Conservation (phyloP, 2,888 invertebrate species). For the Ptycholaimellus sp. region DNA sequence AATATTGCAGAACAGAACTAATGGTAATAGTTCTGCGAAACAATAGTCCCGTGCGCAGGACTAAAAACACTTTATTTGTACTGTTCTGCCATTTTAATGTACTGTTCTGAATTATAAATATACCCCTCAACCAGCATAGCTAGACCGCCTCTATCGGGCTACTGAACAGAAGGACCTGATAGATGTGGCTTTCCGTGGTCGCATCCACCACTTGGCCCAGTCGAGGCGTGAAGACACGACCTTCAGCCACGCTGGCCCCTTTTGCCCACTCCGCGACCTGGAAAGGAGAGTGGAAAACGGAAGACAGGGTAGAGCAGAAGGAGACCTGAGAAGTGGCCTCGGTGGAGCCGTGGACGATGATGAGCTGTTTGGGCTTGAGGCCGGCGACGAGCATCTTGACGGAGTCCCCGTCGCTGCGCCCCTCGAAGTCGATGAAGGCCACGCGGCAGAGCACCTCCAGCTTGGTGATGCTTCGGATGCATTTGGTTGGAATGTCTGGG, state of each 20-base stretch:
- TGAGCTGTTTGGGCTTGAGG: conserved; percentile 53
- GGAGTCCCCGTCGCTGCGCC: conserved; percentile 42
- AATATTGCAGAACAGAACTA: too few relatives aligned
- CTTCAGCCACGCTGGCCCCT: conserved; percentile 8
- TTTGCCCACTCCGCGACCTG: not conserved
- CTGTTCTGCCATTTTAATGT: too few relatives aligned
- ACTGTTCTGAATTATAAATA: too few relatives aligned
- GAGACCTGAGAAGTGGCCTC: conserved; percentile 46
- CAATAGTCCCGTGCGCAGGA: too few relatives aligned
- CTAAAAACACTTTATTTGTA: too few relatives aligned
- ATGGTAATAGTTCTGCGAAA: too few relatives aligned
- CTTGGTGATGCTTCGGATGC: conserved; percentile 15
- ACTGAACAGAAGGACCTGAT: conserved; percentile 54
- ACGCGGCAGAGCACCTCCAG: conserved; percentile 19
- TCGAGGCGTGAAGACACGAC: conserved; percentile 50
- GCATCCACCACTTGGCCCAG: conserved; percentile 58
- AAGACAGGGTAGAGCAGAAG: conserved; percentile 23
- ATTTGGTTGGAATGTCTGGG: conserved; percentile 23
- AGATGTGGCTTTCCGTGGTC: conserved; percentile 89
- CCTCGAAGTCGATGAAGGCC: conserved; percentile 84
- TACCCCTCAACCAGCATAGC: too few relatives aligned
- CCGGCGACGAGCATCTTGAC: conserved; percentile 43
- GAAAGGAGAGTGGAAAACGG: conserved; percentile 3
- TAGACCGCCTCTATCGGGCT: too few relatives aligned
- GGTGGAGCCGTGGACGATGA: conserved; percentile 47